phyloP scores from a whole-genome alignment of 1,140 invertebrate species.

The Araneus ventricosus region DNA sequence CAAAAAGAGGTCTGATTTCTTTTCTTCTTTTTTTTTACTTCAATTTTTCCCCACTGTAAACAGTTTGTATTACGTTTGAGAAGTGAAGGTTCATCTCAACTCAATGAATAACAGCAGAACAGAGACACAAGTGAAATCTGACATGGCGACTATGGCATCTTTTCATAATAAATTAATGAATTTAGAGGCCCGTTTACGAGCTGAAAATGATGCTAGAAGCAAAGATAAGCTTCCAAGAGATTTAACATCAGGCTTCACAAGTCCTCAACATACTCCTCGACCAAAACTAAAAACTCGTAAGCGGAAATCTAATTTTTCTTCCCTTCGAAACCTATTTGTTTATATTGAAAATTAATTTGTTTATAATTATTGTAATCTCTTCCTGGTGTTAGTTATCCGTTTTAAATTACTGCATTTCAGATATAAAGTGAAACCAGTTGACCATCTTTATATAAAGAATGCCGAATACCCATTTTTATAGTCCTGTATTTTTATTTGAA shows the following conservation, averaged over 20 bases:
- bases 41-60: too few species aligned
- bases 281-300: constrained; percentile 74
- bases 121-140: constrained; percentile 38
- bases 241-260: constrained; percentile 66
- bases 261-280: constrained; percentile 74
- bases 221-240: constrained; percentile 72
- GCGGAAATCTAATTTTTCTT: constrained; percentile 30
- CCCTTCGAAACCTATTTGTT: neutral
- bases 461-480: too few species aligned
- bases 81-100: constrained; percentile 30
- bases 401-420: neutral
- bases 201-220: constrained; percentile 75
- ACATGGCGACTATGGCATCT: constrained; percentile 76
- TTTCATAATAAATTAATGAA: constrained; percentile 75
- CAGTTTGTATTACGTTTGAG: neutral
- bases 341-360: constrained; percentile 21
- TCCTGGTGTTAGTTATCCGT: neutral
- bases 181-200: constrained; percentile 74
- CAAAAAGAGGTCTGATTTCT: too few species aligned
- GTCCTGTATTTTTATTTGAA: too few species aligned
- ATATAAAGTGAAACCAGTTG: neutral
- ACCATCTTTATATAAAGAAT: too few species aligned
- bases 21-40: too few species aligned
- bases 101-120: constrained; percentile 5
- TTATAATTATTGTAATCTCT: neutral